A percentile compares a stretch with the other conserved stretches of the same genome.
Conservation (phyloP, 1,140 invertebrate species). For the Aphidius gifuensis region DNA sequence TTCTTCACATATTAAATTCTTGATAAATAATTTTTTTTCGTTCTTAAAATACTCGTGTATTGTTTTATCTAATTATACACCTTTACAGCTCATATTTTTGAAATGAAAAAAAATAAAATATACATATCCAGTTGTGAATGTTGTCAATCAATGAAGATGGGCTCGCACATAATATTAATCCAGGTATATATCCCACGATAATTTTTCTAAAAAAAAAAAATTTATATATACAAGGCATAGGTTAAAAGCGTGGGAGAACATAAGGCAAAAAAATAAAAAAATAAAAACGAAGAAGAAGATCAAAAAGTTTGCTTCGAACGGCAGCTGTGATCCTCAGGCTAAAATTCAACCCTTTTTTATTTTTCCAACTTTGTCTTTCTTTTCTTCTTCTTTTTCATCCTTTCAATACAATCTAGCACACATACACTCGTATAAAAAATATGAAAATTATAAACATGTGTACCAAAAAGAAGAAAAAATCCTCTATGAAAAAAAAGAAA, state of each 20-base stretch:
- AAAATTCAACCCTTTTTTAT: conserved; percentile 20
- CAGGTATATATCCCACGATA: background rate
- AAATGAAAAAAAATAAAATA: too few species aligned
- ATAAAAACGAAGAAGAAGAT: conserved; percentile 16
- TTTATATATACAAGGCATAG: background rate
- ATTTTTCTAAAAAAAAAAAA: too few species aligned
- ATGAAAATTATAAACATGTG: too few species aligned
- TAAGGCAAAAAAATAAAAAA: conserved; percentile 15
- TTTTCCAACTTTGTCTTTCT: conserved; percentile 14
- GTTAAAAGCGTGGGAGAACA: conserved; percentile 15
- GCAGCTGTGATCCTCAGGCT: conserved; percentile 25
- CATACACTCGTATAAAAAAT: background rate
- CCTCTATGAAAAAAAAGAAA: too few species aligned
- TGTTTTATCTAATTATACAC: too few species aligned
- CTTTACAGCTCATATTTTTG: too few species aligned
- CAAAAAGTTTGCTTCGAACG: conserved; percentile 16
- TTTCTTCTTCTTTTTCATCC: conserved; percentile 14
- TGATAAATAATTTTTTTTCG: too few species aligned
- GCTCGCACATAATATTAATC: background rate
- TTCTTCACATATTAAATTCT: too few species aligned
- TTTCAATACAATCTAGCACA: too few species aligned
- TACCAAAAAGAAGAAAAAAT: too few species aligned
- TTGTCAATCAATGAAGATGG: background rate
- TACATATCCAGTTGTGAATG: too few species aligned
- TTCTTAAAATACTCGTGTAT: too few species aligned